These are phyloP conservation scores for Caerostris extrusa DNA, from an alignment of 1,140 invertebrate species.

Conservation along the genomic window DNA sequence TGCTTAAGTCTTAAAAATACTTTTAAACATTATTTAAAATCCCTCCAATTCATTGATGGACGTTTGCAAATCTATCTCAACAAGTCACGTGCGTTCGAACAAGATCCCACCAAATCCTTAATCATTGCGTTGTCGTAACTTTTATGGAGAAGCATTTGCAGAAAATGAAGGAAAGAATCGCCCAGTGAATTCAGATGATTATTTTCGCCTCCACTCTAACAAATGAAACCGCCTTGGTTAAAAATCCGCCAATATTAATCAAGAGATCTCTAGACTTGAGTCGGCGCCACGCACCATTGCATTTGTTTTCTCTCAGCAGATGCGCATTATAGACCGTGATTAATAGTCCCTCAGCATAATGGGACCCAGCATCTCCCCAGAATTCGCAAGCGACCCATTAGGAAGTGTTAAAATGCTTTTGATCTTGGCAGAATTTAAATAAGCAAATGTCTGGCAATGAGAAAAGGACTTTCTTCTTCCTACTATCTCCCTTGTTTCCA, in stretches of 20 bases:
- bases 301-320: slow-evolving; percentile 62
- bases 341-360: slow-evolving; percentile 54
- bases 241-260: slow-evolving; percentile 51
- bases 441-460: slow-evolving; percentile 28
- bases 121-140: not conserved
- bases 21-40: too few relatives aligned
- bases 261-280: slow-evolving; percentile 21
- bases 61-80: too few relatives aligned
- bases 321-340: slow-evolving; percentile 54
- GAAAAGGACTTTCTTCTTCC: not conserved
- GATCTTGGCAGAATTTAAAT: slow-evolving; percentile 61
- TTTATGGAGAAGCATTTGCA: not conserved
- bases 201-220: slow-evolving; percentile 2
- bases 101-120: not conserved
- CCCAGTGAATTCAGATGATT: slow-evolving; percentile 41
- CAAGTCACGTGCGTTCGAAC: not conserved
- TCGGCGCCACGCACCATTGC: slow-evolving; percentile 47
- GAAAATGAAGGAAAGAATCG: slow-evolving; percentile 19
- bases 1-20: too few relatives aligned
- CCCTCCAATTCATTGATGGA: too few relatives aligned
- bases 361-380: slow-evolving; percentile 11
- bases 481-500: too few relatives aligned
- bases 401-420: slow-evolving; percentile 66
- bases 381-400: slow-evolving; percentile 53
- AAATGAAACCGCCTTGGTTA: slow-evolving; percentile 33